Conservation (phyloP, 2,888 invertebrate genomes). For the Dryobota labecula region DNA sequence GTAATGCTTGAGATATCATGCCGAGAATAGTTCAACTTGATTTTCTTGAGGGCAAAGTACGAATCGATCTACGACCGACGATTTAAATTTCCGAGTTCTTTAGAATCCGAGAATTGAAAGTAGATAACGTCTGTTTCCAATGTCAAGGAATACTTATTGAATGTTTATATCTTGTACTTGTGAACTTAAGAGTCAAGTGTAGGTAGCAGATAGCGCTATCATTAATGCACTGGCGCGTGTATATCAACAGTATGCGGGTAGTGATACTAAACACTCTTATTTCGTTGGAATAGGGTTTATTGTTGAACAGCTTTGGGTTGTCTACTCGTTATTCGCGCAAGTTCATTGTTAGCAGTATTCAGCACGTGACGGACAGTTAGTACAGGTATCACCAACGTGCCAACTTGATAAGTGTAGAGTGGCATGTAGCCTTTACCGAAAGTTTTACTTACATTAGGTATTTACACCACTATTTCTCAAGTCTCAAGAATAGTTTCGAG, state of each 20-base stretch:
- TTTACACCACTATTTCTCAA: slow-evolving; percentile 32
- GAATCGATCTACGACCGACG: neutral
- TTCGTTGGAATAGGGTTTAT: slow-evolving; percentile 44
- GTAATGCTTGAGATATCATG: neutral
- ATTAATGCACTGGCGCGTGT: slow-evolving; percentile 83
- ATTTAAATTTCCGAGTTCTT: too few species aligned
- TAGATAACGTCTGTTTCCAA: slow-evolving; percentile 19
- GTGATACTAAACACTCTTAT: slow-evolving; percentile 58
- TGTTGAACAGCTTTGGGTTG: slow-evolving; percentile 45
- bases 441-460: slow-evolving; percentile 33
- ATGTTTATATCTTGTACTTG: slow-evolving; percentile 58
- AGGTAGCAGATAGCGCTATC: slow-evolving; percentile 82
- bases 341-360: slow-evolving; percentile 81
- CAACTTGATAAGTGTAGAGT: slow-evolving; percentile 71
- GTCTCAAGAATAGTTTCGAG: neutral
- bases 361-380: slow-evolving; percentile 85
- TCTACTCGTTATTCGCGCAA: slow-evolving; percentile 70
- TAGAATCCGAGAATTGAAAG: neutral
- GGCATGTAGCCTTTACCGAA: slow-evolving; percentile 64
- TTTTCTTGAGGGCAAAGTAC: too few species aligned
- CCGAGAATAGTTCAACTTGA: neutral
- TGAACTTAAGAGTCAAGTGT: slow-evolving; percentile 82
- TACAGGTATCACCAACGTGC: slow-evolving; percentile 70
- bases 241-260: slow-evolving; percentile 82
- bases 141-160: slow-evolving; percentile 34